Evolutionary conservation across 1,140 invertebrate species (phyloP).

Genomic region (Akabosia matsudoensis): DNA sequence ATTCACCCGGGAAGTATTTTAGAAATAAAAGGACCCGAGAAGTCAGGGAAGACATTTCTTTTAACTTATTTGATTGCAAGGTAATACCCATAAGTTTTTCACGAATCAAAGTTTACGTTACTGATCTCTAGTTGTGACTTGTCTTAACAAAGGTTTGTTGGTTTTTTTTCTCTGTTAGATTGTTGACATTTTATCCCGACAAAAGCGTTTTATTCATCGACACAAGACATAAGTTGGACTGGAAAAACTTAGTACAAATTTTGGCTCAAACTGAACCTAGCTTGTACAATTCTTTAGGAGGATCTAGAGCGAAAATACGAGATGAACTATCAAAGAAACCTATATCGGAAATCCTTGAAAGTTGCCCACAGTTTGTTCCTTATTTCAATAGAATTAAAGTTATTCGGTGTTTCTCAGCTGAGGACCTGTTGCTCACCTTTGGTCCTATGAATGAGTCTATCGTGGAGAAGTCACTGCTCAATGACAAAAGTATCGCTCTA

Average conservation of each 20-base stretch:
- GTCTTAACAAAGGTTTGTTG: too few species aligned
- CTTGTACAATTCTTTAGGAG: background rate
- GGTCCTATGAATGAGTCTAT: slow-evolving; percentile 15
- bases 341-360: background rate
- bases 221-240: slow-evolving; percentile 24
- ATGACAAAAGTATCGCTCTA: slow-evolving; percentile 19
- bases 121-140: too few species aligned
- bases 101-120: background rate
- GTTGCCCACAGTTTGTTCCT: background rate
- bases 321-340: background rate
- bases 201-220: slow-evolving; percentile 33
- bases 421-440: slow-evolving; percentile 27
- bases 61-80: slow-evolving; percentile 36
- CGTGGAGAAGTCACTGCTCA: slow-evolving; percentile 15
- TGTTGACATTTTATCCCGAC: slow-evolving; percentile 12
- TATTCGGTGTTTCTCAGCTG: slow-evolving; percentile 13
- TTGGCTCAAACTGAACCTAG: slow-evolving; percentile 4
- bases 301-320: background rate
- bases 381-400: slow-evolving; percentile 27
- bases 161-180: slow-evolving; percentile 10
- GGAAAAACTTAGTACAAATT: slow-evolving; percentile 23
- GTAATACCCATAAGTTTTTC: slow-evolving; percentile 1
- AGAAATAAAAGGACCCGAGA: slow-evolving; percentile 29
- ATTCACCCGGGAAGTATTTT: slow-evolving; percentile 31
- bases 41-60: slow-evolving; percentile 36